Evolutionary conservation across 2,888 invertebrate species (phyloP), one percentile per base, ranked within the genome.

Genomic region (Ryuthela nishihirai): DNA sequence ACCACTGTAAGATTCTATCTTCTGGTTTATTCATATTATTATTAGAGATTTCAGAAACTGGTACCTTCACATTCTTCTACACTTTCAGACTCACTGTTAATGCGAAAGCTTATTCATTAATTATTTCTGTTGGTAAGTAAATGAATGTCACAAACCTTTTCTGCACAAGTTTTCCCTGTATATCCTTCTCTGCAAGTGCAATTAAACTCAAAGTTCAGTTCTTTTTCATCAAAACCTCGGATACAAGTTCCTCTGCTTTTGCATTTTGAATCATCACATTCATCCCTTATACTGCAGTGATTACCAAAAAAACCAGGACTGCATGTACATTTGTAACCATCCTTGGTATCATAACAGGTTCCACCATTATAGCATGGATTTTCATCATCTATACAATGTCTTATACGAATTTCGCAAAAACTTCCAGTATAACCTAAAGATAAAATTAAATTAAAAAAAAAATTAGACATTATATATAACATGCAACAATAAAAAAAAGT

Each of bases 231-330:
- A 54, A 48, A 44, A 29, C 25, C 23, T 17, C 48, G 52, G 12
- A 52, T 15, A 43, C 61, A 62, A 9, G 9, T 26, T 35, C 55
- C 55, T 17, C 44, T 41, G n/a, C 52, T 36, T 9, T 55, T 52
- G 25, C 61, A 62, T 17, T 54, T 60, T 10, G 48, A 47, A 3
- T 42, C 43, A 17, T 60, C 29, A 71, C 95, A 95, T 71, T 95
- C 94, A 72, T 95, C 91, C 43, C 92, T 87, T 1, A 82, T 80
- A 70, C 93, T 91, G 72, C 94, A 94, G 23, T 88, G 83, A 72
- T 70, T 73, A 73, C 90, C 92, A 67, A 85, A 85, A 74, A 93
- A 94, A 0, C 93, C 92, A 2, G 85, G 82, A 48, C 83, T 75
- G 69, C 93, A 93, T 67, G 88, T 88, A 72, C 94, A 95, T 65